Conservation (phyloP, 2,888 invertebrate genomes). For the Norana najaformis region DNA sequence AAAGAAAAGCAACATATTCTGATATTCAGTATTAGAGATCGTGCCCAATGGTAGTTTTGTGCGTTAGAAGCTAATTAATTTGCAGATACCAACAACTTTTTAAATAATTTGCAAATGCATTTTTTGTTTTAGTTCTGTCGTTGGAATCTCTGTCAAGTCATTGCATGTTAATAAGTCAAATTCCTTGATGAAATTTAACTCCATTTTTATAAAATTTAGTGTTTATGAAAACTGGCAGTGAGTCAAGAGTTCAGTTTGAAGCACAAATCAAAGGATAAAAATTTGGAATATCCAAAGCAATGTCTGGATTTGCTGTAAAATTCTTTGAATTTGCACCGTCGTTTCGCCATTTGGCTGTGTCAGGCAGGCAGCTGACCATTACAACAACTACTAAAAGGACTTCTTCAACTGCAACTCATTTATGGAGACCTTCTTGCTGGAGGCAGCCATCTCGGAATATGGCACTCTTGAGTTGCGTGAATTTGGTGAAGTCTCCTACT, state of each 20-base stretch:
- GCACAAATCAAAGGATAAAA: background rate
- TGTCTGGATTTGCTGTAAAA: slow-evolving; percentile 2
- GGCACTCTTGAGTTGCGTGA: background rate
- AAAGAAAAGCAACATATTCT: background rate
- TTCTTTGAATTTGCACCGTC: background rate
- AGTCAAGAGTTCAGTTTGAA: background rate
- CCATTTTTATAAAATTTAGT: background rate
- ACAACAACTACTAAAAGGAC: background rate
- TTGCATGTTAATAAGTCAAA: background rate
- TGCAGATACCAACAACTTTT: background rate
- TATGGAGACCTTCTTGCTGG: background rate
- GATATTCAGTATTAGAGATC: background rate
- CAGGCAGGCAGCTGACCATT: background rate
- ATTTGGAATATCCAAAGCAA: background rate
- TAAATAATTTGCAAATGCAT: background rate
- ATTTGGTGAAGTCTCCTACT: background rate
- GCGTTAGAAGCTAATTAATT: background rate
- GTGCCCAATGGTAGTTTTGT: too few species aligned
- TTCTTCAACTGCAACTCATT: background rate
- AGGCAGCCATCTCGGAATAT: background rate
- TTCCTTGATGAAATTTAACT: background rate
- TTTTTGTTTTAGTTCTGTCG: background rate
- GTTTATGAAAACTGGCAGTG: background rate
- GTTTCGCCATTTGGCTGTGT: background rate
- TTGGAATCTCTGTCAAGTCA: background rate